These are phyloP conservation scores for Chaetodon trifascialis DNA, from an alignment of 2,113 vertebrate species.

Conservation along the genomic window DNA sequence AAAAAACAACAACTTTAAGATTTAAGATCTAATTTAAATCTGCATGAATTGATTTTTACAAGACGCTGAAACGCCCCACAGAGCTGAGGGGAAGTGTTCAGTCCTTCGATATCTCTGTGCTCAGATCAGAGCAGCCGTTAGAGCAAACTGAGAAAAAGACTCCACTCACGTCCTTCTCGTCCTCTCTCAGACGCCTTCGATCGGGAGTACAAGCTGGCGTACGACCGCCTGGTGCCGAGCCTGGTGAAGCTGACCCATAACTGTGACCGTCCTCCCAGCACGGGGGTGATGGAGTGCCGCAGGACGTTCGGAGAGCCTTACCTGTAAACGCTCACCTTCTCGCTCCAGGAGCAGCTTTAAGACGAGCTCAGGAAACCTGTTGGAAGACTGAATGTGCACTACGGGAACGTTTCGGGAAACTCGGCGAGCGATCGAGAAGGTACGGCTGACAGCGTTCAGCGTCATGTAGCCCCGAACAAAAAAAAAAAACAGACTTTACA, in stretches of 20 bases:
- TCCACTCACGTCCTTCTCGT: neutral
- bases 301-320: slow-evolving; percentile 95
- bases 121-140: neutral
- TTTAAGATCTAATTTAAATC: too few relatives aligned
- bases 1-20: too few relatives aligned
- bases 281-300: slow-evolving; percentile 96
- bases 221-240: slow-evolving; percentile 91
- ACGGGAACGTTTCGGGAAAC: neutral
- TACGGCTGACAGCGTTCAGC: neutral
- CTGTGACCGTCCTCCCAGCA: slow-evolving; percentile 94
- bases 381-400: slow-evolving; percentile 44
- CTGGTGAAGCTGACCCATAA: slow-evolving; percentile 97
- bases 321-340: slow-evolving; percentile 82
- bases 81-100: neutral
- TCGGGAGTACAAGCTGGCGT: slow-evolving; percentile 96
- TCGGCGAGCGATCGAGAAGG: neutral
- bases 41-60: too few relatives aligned
- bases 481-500: neutral
- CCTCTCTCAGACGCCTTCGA: slow-evolving; percentile 92
- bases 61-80: neutral
- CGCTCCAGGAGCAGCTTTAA: slow-evolving; percentile 31
- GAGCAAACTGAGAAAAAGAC: neutral
- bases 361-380: slow-evolving; percentile 73
- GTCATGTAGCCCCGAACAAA: slow-evolving; percentile 30
- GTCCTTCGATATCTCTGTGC: too few relatives aligned